Evolutionary conservation across 2,797 vertebrate genomes (phyloP).

Genomic region (Helarctos malayanus): DNA sequence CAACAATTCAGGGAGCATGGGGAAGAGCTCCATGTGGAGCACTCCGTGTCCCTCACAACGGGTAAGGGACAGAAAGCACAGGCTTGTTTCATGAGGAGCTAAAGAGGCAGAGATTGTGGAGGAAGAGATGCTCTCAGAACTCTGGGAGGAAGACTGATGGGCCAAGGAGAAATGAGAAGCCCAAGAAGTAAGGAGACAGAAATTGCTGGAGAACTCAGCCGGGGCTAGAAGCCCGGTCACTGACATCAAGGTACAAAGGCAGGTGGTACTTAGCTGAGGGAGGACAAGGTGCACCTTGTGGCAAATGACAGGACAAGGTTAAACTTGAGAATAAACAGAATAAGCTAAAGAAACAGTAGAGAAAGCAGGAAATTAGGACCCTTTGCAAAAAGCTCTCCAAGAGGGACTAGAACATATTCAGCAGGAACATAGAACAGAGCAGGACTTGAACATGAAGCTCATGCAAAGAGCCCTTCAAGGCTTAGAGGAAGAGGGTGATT

Average conservation of each 20-base stretch:
- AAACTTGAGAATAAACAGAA: slow-evolving; percentile 87
- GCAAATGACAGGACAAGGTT: slow-evolving; percentile 86
- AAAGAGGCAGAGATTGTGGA: slow-evolving; percentile 84
- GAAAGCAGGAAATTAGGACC: slow-evolving; percentile 83
- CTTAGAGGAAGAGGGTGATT: slow-evolving; percentile 81
- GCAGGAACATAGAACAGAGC: slow-evolving; percentile 88
- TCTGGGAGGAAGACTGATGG: slow-evolving; percentile 89
- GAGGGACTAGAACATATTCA: slow-evolving; percentile 88
- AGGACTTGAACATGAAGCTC: slow-evolving; percentile 89
- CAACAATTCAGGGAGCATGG: slow-evolving; percentile 92
- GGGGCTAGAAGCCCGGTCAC: slow-evolving; percentile 85
- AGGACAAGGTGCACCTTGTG: slow-evolving; percentile 89
- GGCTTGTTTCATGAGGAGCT: slow-evolving; percentile 85
- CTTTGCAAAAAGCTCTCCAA: slow-evolving; percentile 85
- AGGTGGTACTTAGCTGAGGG: slow-evolving; percentile 84
- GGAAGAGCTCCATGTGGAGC: slow-evolving; percentile 87
- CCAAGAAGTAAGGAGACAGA: slow-evolving; percentile 32
- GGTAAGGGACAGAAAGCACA: slow-evolving; percentile 87
- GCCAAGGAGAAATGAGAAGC: slow-evolving; percentile 88
- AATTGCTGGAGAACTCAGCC: slow-evolving; percentile 59
- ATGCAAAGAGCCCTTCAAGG: slow-evolving; percentile 86
- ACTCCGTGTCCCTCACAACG: slow-evolving; percentile 77
- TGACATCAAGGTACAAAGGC: slow-evolving; percentile 71
- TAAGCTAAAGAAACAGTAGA: slow-evolving; percentile 80
- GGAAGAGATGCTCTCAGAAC: slow-evolving; percentile 87